Percentiles rank a stretch among this genome's conserved stretches.
Conservation (phyloP, 1,140 invertebrate genomes). For the Plutomurus gul region DNA sequence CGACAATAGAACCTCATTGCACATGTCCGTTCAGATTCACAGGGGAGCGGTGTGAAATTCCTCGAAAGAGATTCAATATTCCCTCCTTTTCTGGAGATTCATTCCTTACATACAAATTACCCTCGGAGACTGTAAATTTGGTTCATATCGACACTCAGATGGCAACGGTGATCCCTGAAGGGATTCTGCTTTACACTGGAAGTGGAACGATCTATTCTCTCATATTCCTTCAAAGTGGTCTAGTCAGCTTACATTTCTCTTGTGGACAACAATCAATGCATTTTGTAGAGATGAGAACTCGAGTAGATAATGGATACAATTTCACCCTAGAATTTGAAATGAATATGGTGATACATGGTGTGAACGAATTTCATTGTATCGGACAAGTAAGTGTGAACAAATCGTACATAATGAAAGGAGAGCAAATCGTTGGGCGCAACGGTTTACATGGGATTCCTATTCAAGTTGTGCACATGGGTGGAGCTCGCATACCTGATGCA, state of each 20-base stretch:
- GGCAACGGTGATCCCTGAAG: slow-evolving; percentile 49
- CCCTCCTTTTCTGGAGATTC: slow-evolving; percentile 49
- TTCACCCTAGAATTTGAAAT: slow-evolving; percentile 50
- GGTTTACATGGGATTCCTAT: slow-evolving; percentile 12
- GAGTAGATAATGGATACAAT: slow-evolving; percentile 52
- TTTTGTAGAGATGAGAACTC: slow-evolving; percentile 52
- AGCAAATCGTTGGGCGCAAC: slow-evolving; percentile 45
- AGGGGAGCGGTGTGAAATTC: slow-evolving; percentile 43
- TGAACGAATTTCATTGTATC: slow-evolving; percentile 36
- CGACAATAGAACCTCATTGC: slow-evolving; percentile 41
- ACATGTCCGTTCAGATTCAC: slow-evolving; percentile 47
- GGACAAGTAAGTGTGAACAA: slow-evolving; percentile 49
- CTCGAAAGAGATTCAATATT: slow-evolving; percentile 18
- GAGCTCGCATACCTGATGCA: not conserved
- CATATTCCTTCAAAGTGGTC: slow-evolving; percentile 48
- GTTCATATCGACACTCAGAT: slow-evolving; percentile 34
- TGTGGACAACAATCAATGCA: slow-evolving; percentile 53
- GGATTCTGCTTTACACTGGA: slow-evolving; percentile 40
- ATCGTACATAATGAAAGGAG: slow-evolving; percentile 52
- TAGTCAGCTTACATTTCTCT: slow-evolving; percentile 50
- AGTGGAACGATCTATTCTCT: slow-evolving; percentile 44
- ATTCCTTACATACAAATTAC: slow-evolving; percentile 45
- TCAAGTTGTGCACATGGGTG: slow-evolving; percentile 45
- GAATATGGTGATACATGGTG: slow-evolving; percentile 25
- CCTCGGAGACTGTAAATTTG: not conserved